These are phyloP conservation scores for Trididemnum clinides DNA, from an alignment of 23 tunicate genomes.

Conservation along the genomic window DNA sequence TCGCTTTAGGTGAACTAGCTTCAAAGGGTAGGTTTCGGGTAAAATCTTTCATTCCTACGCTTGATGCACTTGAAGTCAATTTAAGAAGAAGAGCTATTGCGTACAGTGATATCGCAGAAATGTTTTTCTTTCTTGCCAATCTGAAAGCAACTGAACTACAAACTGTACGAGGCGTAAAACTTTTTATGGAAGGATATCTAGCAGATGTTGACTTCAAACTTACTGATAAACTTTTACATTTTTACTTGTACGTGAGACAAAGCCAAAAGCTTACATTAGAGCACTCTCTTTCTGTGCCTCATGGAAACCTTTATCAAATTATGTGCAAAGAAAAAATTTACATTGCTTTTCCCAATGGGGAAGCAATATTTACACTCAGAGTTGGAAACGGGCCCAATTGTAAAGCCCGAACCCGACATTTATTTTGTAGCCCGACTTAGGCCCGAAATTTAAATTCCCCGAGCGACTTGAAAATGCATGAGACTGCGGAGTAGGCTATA, in stretches of 20 bases:
- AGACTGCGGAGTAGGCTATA: too few species aligned
- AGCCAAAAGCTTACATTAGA: neutral
- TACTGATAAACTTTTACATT: slow-evolving; percentile 8
- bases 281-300: neutral
- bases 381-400: too few species aligned
- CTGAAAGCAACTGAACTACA: slow-evolving; percentile 14
- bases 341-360: neutral
- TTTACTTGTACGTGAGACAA: slow-evolving; percentile 20
- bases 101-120: slow-evolving; percentile 26
- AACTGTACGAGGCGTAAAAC: slow-evolving; percentile 17
- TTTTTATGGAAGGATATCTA: slow-evolving; percentile 3
- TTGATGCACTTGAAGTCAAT: slow-evolving; percentile 29
- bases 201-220: slow-evolving; percentile 13
- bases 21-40: slow-evolving; percentile 12
- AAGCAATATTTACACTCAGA: slow-evolving; percentile 10
- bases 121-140: slow-evolving; percentile 16
- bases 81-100: slow-evolving; percentile 20
- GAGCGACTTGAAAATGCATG: too few species aligned
- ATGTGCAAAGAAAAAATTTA: slow-evolving; percentile 3
- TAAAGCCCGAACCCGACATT: too few species aligned
- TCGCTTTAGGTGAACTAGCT: slow-evolving; percentile 26
- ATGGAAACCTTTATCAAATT: slow-evolving; percentile 15
- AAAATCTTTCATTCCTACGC: slow-evolving; percentile 18
- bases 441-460: too few species aligned
- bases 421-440: too few species aligned